Evolutionary conservation across 2,113 vertebrate species (phyloP).

Genomic region (Mirounga angustirostris): DNA sequence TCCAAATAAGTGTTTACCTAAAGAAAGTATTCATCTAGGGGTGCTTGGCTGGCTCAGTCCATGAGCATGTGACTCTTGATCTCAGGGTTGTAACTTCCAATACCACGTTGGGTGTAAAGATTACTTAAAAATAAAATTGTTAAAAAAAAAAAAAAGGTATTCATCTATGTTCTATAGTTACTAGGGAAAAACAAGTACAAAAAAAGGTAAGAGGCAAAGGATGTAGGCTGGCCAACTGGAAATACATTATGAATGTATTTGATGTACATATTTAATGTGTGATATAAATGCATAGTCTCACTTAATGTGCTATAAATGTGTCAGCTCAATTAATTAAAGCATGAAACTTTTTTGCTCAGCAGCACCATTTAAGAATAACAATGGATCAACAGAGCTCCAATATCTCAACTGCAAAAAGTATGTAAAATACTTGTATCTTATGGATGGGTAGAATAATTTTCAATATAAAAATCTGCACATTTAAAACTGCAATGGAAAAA

Average conservation of each 20-base stretch:
- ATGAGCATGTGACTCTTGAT: background rate
- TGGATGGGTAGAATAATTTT: slow-evolving; percentile 56
- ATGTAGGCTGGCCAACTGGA: background rate
- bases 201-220: slow-evolving; percentile 33
- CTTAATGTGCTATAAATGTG: slow-evolving; percentile 66
- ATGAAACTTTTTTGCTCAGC: slow-evolving; percentile 47
- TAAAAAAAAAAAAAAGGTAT: background rate
- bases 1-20: background rate
- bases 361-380: slow-evolving; percentile 52
- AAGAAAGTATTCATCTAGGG: slow-evolving; percentile 21
- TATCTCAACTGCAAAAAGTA: slow-evolving; percentile 46
- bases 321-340: slow-evolving; percentile 65
- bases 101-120: background rate
- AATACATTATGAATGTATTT: slow-evolving; percentile 62
- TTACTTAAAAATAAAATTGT: background rate
- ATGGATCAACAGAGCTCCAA: slow-evolving; percentile 27
- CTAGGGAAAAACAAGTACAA: slow-evolving; percentile 1
- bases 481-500: slow-evolving; percentile 63
- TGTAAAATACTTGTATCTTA: slow-evolving; percentile 58
- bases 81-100: background rate
- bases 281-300: slow-evolving; percentile 49
- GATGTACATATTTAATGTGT: slow-evolving; percentile 43
- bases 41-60: background rate
- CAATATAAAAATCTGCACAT: slow-evolving; percentile 61
- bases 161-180: slow-evolving; percentile 9